phyloP scores from a whole-genome alignment of 64 coral and sea anemone genomes.

The Astreopora myriophthalma region DNA sequence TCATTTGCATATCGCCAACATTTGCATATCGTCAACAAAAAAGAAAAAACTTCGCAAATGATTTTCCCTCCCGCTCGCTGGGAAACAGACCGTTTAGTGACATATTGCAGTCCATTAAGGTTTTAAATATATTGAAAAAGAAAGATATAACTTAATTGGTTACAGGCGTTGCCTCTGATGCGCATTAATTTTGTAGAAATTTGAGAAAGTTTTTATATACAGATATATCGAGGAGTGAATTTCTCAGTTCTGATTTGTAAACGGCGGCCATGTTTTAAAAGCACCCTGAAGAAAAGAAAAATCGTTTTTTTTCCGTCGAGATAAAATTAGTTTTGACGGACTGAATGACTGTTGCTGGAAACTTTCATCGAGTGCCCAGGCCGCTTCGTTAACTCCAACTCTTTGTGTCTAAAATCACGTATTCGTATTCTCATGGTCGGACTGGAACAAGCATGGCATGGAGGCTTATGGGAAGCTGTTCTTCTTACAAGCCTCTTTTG shows the following conservation, averaged over 20 bases:
- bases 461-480: too few species aligned
- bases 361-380: neutral
- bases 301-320: neutral
- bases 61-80: neutral
- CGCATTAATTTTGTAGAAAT: slow-evolving; percentile 27
- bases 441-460: too few species aligned
- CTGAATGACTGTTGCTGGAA: neutral
- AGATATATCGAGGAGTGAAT: neutral
- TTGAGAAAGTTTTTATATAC: neutral
- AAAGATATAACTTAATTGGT: neutral
- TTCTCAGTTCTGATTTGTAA: neutral
- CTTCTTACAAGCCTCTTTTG: neutral
- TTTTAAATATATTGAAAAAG: slow-evolving; percentile 7
- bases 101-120: neutral
- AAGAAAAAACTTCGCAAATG: neutral
- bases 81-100: too few species aligned
- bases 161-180: neutral
- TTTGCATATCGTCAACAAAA: neutral
- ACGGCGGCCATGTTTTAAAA: neutral
- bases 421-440: too few species aligned
- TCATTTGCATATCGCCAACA: neutral
- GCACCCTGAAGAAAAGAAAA: neutral
- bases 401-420: neutral
- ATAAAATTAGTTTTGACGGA: neutral
- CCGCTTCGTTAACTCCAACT: neutral